Conservation (phyloP, 2,113 vertebrate species). For the Amphilophus citrinellus region DNA sequence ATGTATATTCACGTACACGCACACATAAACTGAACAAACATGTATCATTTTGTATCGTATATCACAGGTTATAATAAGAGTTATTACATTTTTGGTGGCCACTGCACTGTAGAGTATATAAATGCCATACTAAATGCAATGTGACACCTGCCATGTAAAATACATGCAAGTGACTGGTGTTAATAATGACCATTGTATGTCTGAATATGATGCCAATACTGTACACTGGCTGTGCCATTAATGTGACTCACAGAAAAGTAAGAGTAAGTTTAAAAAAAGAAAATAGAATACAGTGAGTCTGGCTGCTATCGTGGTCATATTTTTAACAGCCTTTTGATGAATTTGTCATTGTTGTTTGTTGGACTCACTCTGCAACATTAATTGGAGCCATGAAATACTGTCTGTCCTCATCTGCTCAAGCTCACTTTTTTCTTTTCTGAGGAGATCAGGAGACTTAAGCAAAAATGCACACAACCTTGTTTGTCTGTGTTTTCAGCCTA, state of each 20-base stretch:
- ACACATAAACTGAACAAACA: slow-evolving; percentile 56
- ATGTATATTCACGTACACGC: slow-evolving; percentile 63
- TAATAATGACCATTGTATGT: slow-evolving; percentile 54
- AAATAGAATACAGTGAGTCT: slow-evolving; percentile 19
- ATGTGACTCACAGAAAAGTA: slow-evolving; percentile 58
- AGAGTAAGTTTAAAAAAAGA: background rate
- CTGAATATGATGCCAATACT: slow-evolving; percentile 55
- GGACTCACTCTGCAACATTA: slow-evolving; percentile 29
- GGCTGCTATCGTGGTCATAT: slow-evolving; percentile 20
- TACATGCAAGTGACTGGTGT: slow-evolving; percentile 63
- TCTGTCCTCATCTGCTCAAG: slow-evolving; percentile 27
- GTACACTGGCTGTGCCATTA: slow-evolving; percentile 70
- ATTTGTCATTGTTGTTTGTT: slow-evolving; percentile 23
- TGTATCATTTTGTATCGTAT: slow-evolving; percentile 76
- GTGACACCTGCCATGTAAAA: slow-evolving; percentile 66
- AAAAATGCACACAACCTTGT: slow-evolving; percentile 41
- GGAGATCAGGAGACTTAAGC: slow-evolving; percentile 35
- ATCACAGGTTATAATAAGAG: slow-evolving; percentile 68
- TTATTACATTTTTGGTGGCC: slow-evolving; percentile 53
- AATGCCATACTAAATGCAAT: slow-evolving; percentile 65
- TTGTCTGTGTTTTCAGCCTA: slow-evolving; percentile 48
- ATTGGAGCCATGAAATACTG: slow-evolving; percentile 45
- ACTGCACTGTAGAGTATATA: slow-evolving; percentile 73
- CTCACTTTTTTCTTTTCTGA: slow-evolving; percentile 6
- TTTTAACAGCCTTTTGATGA: slow-evolving; percentile 52